phyloP scores from a whole-genome alignment of 37 sponge, comb jelly and placozoan genomes.

The Hexactinellida sp. region DNA sequence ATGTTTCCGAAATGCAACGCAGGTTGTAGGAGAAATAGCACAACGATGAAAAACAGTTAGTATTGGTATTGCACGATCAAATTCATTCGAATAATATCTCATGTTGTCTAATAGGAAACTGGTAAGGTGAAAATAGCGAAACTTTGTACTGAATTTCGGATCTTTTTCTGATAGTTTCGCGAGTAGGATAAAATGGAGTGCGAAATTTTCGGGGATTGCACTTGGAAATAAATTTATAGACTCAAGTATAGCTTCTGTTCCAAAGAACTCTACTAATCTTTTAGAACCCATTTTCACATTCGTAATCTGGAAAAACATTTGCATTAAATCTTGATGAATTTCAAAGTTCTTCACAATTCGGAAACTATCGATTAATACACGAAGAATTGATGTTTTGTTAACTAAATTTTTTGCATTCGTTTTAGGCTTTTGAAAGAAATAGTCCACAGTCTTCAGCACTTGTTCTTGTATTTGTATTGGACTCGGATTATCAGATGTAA shows the following conservation, averaged over 20 bases:
- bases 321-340: neutral
- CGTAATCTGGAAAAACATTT: neutral
- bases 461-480: neutral
- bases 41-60: neutral
- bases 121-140: neutral
- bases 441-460: neutral
- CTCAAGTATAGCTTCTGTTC: neutral
- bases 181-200: neutral
- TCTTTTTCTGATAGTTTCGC: constrained; percentile 15
- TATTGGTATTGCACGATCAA: neutral
- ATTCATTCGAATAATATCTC: neutral
- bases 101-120: neutral
- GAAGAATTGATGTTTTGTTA: neutral
- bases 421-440: neutral
- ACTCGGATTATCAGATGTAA: neutral
- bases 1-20: neutral
- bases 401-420: neutral
- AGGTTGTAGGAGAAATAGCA: neutral
- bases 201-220: neutral
- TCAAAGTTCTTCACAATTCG: neutral
- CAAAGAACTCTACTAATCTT: neutral
- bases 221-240: neutral
- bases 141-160: constrained; percentile 10
- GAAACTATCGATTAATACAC: neutral
- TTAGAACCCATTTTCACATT: neutral